These are phyloP conservation scores for Sebastes hopkinsi DNA, from an alignment of 2,797 vertebrate genomes.

Conservation along the genomic window DNA sequence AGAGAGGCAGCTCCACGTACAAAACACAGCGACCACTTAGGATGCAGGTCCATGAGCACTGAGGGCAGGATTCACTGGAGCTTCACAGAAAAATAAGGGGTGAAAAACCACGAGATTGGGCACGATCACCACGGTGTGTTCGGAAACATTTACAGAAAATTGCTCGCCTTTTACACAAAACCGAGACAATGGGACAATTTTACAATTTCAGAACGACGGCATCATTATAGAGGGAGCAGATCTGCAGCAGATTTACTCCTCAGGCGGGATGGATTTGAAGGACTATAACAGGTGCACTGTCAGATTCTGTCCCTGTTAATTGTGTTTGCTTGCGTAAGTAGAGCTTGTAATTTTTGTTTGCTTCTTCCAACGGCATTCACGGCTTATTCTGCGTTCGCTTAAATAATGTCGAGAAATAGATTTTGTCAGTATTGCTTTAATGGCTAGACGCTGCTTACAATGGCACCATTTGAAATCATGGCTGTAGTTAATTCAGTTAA, in stretches of 20 bases:
- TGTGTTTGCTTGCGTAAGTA: slow-evolving; percentile 59
- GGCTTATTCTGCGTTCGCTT: slow-evolving; percentile 19
- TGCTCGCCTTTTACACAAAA: slow-evolving; percentile 24
- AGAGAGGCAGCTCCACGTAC: slow-evolving; percentile 1
- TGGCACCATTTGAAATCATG: background rate
- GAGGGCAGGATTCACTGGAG: slow-evolving; percentile 39
- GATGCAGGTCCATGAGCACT: slow-evolving; percentile 57
- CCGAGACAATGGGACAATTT: slow-evolving; percentile 22
- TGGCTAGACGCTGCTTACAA: background rate
- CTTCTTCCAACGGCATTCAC: slow-evolving; percentile 33
- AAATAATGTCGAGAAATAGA: slow-evolving; percentile 8
- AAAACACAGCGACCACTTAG: slow-evolving; percentile 49
- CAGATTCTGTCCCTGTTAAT: slow-evolving; percentile 59
- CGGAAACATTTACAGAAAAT: slow-evolving; percentile 19
- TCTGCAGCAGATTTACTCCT: slow-evolving; percentile 60
- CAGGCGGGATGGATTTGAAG: slow-evolving; percentile 48
- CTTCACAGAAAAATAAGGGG: background rate
- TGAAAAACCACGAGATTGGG: slow-evolving; percentile 26
- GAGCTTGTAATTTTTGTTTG: slow-evolving; percentile 66
- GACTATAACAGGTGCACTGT: slow-evolving; percentile 59
- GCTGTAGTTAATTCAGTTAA: background rate
- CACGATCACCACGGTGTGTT: background rate
- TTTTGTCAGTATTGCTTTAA: slow-evolving; percentile 5
- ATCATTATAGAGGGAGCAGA: slow-evolving; percentile 33
- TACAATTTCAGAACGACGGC: slow-evolving; percentile 17